phyloP scores from a whole-genome alignment of 2,797 vertebrate species.

The Chlorospingus flavigularis region DNA sequence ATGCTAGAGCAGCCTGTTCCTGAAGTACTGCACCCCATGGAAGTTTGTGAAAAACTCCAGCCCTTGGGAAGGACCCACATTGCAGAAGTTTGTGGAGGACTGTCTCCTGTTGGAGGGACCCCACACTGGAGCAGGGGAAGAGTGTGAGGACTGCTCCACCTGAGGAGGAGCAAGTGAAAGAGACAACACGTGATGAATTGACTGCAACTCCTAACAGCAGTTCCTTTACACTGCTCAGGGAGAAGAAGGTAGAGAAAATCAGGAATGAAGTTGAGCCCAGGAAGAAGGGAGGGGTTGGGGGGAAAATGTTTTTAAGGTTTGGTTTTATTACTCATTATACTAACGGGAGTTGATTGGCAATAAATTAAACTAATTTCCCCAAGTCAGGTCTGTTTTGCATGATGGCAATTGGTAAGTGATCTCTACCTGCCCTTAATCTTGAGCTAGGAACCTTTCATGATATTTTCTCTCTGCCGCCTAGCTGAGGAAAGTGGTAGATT shows the following conservation, averaged over 20 bases:
- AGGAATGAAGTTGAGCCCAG: not conserved
- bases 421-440: not conserved
- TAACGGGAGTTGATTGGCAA: not conserved
- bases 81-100: not conserved
- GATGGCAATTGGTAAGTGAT: not conserved
- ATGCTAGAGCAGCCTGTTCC: not conserved
- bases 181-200: not conserved
- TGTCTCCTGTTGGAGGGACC: not conserved
- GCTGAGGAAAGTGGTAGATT: not conserved
- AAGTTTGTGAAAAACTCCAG: not conserved
- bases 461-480: not conserved
- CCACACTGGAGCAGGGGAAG: not conserved
- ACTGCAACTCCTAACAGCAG: not conserved
- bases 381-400: not conserved
- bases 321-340: not conserved
- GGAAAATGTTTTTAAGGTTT: not conserved
- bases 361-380: not conserved
- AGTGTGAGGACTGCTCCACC: not conserved
- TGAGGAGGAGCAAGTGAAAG: not conserved
- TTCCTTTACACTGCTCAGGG: not conserved
- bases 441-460: not conserved
- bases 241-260: not conserved
- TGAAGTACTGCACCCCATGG: not conserved
- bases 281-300: not conserved
- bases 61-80: not conserved